Conservation (phyloP, 1,140 invertebrate genomes). For the Aphelinus certus region DNA sequence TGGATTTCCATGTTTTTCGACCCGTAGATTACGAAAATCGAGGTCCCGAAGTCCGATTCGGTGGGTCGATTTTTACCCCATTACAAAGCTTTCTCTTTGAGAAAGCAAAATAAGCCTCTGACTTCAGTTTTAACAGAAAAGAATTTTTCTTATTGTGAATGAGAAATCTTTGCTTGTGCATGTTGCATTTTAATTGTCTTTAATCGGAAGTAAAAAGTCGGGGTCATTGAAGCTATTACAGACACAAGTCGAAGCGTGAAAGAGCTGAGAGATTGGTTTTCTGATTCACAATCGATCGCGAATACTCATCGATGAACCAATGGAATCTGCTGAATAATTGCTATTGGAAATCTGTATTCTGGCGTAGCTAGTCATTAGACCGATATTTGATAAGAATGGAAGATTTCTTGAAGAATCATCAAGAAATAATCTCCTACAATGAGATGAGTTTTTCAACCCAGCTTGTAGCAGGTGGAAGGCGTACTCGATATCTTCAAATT, state of each 20-base stretch:
- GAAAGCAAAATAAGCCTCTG: slow-evolving; percentile 68
- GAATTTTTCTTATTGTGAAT: slow-evolving; percentile 83
- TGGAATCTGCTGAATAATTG: slow-evolving; percentile 3
- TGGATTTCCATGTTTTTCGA: too few relatives aligned
- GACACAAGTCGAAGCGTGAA: slow-evolving; percentile 76
- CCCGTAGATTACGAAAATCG: too few relatives aligned
- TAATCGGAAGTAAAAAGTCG: slow-evolving; percentile 73
- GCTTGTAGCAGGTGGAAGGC: too few relatives aligned
- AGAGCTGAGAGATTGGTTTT: slow-evolving; percentile 73
- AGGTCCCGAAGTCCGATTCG: too few relatives aligned
- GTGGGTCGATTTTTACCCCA: too few relatives aligned
- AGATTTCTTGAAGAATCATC: slow-evolving; percentile 17
- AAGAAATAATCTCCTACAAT: slow-evolving; percentile 25
- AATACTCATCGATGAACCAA: slow-evolving; percentile 16
- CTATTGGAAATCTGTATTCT: slow-evolving; percentile 38
- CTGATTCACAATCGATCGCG: slow-evolving; percentile 37
- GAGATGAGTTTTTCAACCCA: slow-evolving; percentile 4
- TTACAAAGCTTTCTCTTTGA: too few relatives aligned
- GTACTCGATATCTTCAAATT: too few relatives aligned
- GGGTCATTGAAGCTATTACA: slow-evolving; percentile 77
- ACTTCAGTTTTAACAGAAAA: slow-evolving; percentile 81
- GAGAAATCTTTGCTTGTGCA: slow-evolving; percentile 81
- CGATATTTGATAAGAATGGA: slow-evolving; percentile 33
- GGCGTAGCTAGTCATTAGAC: slow-evolving; percentile 12
- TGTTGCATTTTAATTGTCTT: slow-evolving; percentile 76